Evolutionary conservation across 2,113 vertebrate genomes (phyloP).

Genomic region (Tragelaphus buxtoni): DNA sequence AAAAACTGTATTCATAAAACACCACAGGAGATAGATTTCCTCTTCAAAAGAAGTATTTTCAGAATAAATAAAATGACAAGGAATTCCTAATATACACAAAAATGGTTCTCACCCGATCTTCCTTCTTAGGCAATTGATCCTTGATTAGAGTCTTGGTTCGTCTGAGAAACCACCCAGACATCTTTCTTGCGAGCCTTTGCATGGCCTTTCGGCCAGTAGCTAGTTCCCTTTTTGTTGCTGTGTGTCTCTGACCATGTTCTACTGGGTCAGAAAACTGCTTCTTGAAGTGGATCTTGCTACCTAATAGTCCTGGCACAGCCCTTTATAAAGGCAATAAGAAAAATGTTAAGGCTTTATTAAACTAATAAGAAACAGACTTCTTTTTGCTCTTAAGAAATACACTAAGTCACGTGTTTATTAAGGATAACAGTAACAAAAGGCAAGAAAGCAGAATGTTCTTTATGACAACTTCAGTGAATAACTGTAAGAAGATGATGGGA

Average conservation of each 20-base stretch:
- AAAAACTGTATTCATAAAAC: background rate
- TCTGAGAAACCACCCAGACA: slow-evolving; percentile 90
- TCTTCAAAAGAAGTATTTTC: background rate
- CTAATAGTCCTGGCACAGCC: slow-evolving; percentile 93
- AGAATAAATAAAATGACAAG: background rate
- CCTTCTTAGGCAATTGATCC: slow-evolving; percentile 92
- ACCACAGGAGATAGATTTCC: background rate
- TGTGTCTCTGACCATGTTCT: slow-evolving; percentile 93
- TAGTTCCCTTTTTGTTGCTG: slow-evolving; percentile 90
- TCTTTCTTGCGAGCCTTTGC: slow-evolving; percentile 83
- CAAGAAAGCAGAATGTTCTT: background rate
- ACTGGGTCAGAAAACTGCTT: slow-evolving; percentile 91
- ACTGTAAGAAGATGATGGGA: background rate
- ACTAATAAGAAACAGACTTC: background rate
- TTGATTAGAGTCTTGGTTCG: slow-evolving; percentile 92
- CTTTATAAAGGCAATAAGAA: slow-evolving; percentile 74
- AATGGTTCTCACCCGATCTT: slow-evolving; percentile 88
- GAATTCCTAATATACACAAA: slow-evolving; percentile 10
- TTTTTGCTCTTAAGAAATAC: background rate
- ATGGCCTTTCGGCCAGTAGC: slow-evolving; percentile 90
- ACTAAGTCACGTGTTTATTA: background rate
- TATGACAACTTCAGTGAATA: background rate
- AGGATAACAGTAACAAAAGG: background rate
- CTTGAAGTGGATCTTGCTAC: slow-evolving; percentile 85
- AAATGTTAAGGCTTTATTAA: background rate